Evolutionary conservation across 2,888 invertebrate species (phyloP).

Genomic region (Drosophila paramelanica): DNA sequence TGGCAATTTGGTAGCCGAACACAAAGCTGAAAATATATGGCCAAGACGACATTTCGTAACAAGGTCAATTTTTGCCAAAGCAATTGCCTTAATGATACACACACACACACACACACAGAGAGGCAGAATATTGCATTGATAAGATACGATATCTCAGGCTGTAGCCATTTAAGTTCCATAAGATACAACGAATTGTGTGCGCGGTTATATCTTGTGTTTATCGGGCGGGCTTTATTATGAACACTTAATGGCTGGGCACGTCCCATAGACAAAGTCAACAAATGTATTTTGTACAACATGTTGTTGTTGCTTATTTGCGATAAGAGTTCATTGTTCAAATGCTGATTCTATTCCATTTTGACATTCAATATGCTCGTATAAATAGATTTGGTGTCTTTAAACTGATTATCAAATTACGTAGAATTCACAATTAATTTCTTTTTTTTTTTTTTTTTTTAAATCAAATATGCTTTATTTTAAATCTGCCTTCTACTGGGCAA

Average conservation of each 20-base stretch:
- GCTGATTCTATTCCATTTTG: conserved; percentile 14
- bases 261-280: conserved; percentile 16
- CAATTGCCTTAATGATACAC: conserved; percentile 43
- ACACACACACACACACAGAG: conserved; percentile 10
- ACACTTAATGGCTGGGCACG: conserved; percentile 2
- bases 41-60: conserved; percentile 36
- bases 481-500: too few species aligned
- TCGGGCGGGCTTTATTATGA: conserved; percentile 29
- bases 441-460: too few species aligned
- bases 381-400: conserved; percentile 24
- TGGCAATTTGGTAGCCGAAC: conserved; percentile 25
- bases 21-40: conserved; percentile 33
- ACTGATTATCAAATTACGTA: conserved; percentile 14
- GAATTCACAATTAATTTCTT: neutral
- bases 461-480: too few species aligned
- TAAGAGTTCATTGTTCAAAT: conserved; percentile 22
- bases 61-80: conserved; percentile 47
- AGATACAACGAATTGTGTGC: conserved; percentile 26
- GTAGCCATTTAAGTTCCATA: conserved; percentile 17
- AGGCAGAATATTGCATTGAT: conserved; percentile 25
- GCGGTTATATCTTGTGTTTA: conserved; percentile 44
- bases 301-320: conserved; percentile 24
- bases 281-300: conserved; percentile 2
- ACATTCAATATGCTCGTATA: conserved; percentile 25
- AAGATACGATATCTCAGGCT: conserved; percentile 48